Conservation (phyloP, 2,113 vertebrate genomes). For the Toxostoma redivivum region DNA sequence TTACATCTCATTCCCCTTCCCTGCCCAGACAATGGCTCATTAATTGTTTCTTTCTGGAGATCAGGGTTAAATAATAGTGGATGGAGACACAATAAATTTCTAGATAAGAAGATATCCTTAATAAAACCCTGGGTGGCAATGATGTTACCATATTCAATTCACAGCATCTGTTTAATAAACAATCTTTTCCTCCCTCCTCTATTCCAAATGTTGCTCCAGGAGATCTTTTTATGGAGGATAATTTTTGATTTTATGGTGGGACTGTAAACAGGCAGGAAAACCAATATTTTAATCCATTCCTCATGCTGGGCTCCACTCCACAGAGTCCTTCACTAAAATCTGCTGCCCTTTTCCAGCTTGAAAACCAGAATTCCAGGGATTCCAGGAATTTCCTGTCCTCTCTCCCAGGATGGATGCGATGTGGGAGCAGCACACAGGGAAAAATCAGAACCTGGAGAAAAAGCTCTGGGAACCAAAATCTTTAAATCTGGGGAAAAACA, state of each 20-base stretch:
- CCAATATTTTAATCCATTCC: conserved; percentile 45
- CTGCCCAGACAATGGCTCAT: conserved; percentile 18
- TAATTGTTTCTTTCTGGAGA: conserved; percentile 49
- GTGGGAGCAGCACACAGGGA: accelerated
- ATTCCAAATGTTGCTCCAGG: conserved; percentile 50
- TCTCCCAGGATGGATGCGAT: neutral
- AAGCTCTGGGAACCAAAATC: neutral
- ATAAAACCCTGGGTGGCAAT: conserved; percentile 58
- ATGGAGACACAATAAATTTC: conserved; percentile 39
- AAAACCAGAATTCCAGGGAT: neutral
- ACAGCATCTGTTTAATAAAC: conserved; percentile 61
- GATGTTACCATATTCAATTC: conserved; percentile 54
- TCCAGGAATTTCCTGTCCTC: neutral
- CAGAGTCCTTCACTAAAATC: conserved; percentile 47
- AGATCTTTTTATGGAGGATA: conserved; percentile 62
- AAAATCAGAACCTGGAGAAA: accelerated
- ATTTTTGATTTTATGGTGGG: conserved; percentile 47
- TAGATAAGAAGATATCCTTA: conserved; percentile 51
- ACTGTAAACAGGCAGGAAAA: conserved; percentile 60
- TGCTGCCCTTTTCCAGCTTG: neutral
- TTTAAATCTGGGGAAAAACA: neutral
- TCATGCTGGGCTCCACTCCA: conserved; percentile 41
- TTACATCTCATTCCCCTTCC: neutral
- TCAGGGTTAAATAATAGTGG: conserved; percentile 31
- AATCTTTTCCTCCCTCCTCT: conserved; percentile 28